Evolutionary conservation across 2,797 vertebrate genomes (phyloP).

Genomic region (Poecile montanus): DNA sequence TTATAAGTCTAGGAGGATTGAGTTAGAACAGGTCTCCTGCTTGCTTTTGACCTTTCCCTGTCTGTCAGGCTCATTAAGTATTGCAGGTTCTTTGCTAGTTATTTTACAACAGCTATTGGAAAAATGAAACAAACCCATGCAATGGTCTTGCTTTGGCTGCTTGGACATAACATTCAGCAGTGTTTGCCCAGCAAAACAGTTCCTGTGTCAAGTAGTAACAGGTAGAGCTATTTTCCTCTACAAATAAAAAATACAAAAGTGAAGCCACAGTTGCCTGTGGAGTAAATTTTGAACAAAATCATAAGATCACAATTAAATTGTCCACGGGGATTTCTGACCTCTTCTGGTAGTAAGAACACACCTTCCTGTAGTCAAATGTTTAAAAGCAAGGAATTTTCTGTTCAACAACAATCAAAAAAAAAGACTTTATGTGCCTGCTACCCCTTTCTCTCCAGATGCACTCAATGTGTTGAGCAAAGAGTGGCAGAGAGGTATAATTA

Average conservation of each 20-base stretch:
- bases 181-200: neutral
- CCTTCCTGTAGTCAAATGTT: neutral
- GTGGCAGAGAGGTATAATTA: neutral
- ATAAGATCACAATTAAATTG: neutral
- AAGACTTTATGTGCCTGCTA: neutral
- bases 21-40: conserved; percentile 41
- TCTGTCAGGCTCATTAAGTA: conserved; percentile 41
- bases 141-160: neutral
- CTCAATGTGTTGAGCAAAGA: neutral
- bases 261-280: neutral
- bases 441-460: neutral
- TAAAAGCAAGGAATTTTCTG: neutral
- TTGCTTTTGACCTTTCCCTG: conserved; percentile 20
- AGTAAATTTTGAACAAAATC: neutral
- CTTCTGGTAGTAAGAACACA: neutral
- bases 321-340: neutral
- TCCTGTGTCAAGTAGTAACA: neutral
- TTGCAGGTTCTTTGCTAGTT: neutral
- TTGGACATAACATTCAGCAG: neutral
- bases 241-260: neutral
- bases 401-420: neutral
- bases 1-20: conserved; percentile 36
- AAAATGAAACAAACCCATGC: neutral
- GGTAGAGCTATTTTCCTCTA: neutral
- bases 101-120: conserved; percentile 22